Evolutionary conservation across 2,888 invertebrate species (phyloP).

Genomic region (Troides aeacus): DNA sequence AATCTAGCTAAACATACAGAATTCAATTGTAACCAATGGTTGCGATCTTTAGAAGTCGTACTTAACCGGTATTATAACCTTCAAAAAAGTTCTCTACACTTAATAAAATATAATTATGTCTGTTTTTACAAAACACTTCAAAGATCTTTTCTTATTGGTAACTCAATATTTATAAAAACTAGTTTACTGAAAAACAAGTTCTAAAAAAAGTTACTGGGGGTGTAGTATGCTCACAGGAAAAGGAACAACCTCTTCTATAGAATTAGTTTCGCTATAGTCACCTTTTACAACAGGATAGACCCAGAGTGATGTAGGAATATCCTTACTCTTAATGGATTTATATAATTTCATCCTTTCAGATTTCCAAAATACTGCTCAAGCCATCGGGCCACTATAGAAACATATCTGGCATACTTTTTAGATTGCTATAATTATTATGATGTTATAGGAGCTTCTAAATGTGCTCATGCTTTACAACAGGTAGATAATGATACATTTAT

Average conservation of each 20-base stretch:
- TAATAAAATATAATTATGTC: background rate
- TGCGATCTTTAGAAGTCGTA: slow-evolving; percentile 53
- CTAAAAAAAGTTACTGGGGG: too few species aligned
- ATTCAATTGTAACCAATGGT: slow-evolving; percentile 49
- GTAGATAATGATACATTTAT: slow-evolving; percentile 39
- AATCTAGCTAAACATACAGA: slow-evolving; percentile 53
- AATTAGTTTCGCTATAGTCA: too few species aligned
- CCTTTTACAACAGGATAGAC: too few species aligned
- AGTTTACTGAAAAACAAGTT: too few species aligned
- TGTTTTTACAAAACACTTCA: too few species aligned
- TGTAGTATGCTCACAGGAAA: too few species aligned
- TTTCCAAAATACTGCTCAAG: slow-evolving; percentile 68
- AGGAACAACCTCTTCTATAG: too few species aligned
- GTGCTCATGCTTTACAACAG: slow-evolving; percentile 67
- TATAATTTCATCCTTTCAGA: slow-evolving; percentile 41
- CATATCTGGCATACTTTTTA: slow-evolving; percentile 51
- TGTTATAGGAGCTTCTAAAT: slow-evolving; percentile 68
- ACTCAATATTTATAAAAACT: too few species aligned
- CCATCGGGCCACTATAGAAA: slow-evolving; percentile 58
- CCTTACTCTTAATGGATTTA: background rate
- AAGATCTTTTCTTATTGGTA: too few species aligned
- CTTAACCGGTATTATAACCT: slow-evolving; percentile 68
- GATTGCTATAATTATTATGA: slow-evolving; percentile 50
- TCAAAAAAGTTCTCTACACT: slow-evolving; percentile 10
- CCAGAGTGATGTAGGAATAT: too few species aligned